Evolutionary conservation across 1,140 invertebrate genomes (phyloP).

Genomic region (Alviniconcha marisindica): DNA sequence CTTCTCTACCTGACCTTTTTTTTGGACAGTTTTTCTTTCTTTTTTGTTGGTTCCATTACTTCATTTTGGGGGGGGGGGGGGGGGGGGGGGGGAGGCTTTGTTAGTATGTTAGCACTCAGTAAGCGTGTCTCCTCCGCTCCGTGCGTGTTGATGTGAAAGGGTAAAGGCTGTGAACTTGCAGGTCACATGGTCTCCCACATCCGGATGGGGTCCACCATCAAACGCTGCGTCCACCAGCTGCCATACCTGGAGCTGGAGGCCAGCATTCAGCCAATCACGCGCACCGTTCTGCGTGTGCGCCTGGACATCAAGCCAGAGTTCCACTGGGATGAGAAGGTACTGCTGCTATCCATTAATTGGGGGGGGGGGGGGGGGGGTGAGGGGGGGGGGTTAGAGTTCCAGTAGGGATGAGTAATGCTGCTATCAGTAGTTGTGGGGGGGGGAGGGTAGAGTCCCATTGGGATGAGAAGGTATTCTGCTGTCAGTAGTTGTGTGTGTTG

Average conservation of each 20-base stretch:
- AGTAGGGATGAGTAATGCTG: background rate
- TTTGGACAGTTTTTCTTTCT: too few species aligned
- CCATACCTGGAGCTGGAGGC: slow-evolving; percentile 90
- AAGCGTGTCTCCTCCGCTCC: too few species aligned
- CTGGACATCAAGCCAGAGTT: slow-evolving; percentile 91
- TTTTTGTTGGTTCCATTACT: too few species aligned
- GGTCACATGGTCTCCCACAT: slow-evolving; percentile 87
- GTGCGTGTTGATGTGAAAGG: background rate
- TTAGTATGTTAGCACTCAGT: too few species aligned
- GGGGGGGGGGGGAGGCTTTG: too few species aligned
- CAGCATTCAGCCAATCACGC: slow-evolving; percentile 95
- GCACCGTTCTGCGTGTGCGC: slow-evolving; percentile 89
- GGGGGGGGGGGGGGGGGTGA: background rate
- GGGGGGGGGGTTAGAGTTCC: background rate
- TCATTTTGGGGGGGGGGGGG: too few species aligned
- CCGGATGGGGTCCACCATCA: slow-evolving; percentile 86
- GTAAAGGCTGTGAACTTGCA: slow-evolving; percentile 62
- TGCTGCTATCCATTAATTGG: background rate
- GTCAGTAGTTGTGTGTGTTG: too few species aligned
- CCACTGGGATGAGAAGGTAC: slow-evolving; percentile 76
- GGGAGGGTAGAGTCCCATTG: background rate
- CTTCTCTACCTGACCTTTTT: too few species aligned
- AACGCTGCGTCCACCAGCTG: slow-evolving; percentile 90
- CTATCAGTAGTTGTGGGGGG: too few species aligned
- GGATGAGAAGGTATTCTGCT: too few species aligned